These are phyloP conservation scores for Druceiella hillmani DNA, from an alignment of 2,888 invertebrate genomes.

Conservation along the genomic window DNA sequence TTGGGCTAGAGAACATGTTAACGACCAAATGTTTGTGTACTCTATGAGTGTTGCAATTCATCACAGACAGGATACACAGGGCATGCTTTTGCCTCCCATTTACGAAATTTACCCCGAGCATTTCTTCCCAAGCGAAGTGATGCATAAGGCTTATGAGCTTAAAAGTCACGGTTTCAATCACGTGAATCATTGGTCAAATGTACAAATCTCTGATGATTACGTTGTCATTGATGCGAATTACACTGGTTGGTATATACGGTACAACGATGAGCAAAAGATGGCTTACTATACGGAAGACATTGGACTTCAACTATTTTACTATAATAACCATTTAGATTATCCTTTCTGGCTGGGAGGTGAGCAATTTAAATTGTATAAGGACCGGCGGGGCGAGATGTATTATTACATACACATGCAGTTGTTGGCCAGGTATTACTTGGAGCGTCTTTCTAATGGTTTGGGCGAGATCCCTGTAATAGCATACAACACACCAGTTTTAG, in stretches of 20 bases:
- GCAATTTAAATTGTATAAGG: constrained; percentile 46
- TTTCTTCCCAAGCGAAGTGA: constrained; percentile 63
- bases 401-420: constrained; percentile 64
- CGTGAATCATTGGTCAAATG: constrained; percentile 33
- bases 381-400: constrained; percentile 59
- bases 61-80: constrained; percentile 58
- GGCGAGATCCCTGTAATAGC: constrained; percentile 59
- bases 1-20: constrained; percentile 61
- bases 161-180: constrained; percentile 36
- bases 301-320: constrained; percentile 60
- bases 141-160: constrained; percentile 60
- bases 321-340: constrained; percentile 54
- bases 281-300: constrained; percentile 71
- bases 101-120: constrained; percentile 69
- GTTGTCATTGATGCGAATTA: constrained; percentile 59
- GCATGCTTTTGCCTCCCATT: constrained; percentile 60
- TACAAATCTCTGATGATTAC: constrained; percentile 39
- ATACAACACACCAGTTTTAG: constrained; percentile 48
- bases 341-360: constrained; percentile 60
- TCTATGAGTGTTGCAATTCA: constrained; percentile 57
- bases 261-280: constrained; percentile 52
- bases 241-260: constrained; percentile 50
- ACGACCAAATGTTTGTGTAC: constrained; percentile 65
- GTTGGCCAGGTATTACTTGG: constrained; percentile 67
- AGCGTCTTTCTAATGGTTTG: constrained; percentile 64